Evolutionary conservation across 1,140 invertebrate genomes (phyloP), one percentile per base, ranked within the genome.

Genomic region (Stegodyphus mimosarum): DNA sequence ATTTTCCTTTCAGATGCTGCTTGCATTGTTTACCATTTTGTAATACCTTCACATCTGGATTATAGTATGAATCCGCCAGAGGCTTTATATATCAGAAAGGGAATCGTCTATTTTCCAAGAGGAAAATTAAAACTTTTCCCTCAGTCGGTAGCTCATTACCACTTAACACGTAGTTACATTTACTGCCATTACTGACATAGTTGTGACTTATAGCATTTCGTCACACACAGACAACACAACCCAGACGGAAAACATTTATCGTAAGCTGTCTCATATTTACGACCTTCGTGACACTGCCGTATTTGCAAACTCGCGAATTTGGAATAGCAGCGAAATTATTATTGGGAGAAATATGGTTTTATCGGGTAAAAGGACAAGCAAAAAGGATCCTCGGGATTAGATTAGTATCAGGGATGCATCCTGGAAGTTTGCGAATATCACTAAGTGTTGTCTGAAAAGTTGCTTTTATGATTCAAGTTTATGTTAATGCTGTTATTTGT

Each of bases 221-320:
- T 84, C 81, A 84, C 81, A 84, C 81, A 75, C 64, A 73, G 48
- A 67, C 64, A 67, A 67, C 64, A 67, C 64, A 60, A 11, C 81
- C 63, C 49, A 75, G 81, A 76, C 73, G 73, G 71, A 72, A 75
- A 84, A 50, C 81, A 84, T 84, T 76, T 84, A 84, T 84, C 55
- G 66, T 33, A 67, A 49, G 52, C 63, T 18, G 55, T 74, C 60
- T 33, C 74, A 17, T 18, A 76, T 84, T 84, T 84, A 84, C 64
- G 72, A 76, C 73, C 64, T 84, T 84, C 81, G 81, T 84, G 81
- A 84, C 72, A 75, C 55, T 18, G 52, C 18, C 81, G 51, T 76
- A 84, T 84, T 76, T 84, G 81, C 81, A 75, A 84, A 67, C 71
- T 84, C 81, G 81, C 81, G 72, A 84, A 84, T 67, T 84, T 63